Evolutionary conservation across 2,797 vertebrate species (phyloP), one percentile per base, ranked within the genome.

Genomic region (Halcyon leucocephala): DNA sequence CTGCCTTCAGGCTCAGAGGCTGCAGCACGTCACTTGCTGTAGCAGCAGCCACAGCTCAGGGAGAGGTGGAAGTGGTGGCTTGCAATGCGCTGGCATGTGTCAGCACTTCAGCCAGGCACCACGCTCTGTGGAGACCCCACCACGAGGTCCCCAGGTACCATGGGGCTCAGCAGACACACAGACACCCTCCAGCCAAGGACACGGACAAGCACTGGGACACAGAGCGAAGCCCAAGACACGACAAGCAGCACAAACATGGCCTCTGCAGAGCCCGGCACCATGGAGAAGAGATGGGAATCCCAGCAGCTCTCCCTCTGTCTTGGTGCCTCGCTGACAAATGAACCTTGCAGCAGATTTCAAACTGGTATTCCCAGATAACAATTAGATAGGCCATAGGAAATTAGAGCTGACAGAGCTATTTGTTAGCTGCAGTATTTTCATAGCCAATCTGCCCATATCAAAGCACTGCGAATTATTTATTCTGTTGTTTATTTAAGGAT

Each of bases 341-440:
- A 97, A 97, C 97, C 97, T 98, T 95, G 97, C 98, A 97, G 98
- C 97, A 97, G 98, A 97, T 98, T 98, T 96, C 97, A 98, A 94
- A 92, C 97, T 97, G 96, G 79, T 96, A 95, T 86, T 98, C 98
- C 97, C 98, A 98, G 98, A 98, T 98, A 98, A 98, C 98, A 97
- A 98, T 98, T 98, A 98, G 98, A 98, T 96, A 97, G 98, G 98
- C 97, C 96, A 97, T 94, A 97, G 98, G 98, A 97, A 98, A 98
- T 98, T 82, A 94, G 80, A 97, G 98, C 97, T 98, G 98, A 98
- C 98, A 99, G 98, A 95, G 89, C 98, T 98, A 98, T 98, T 98
- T 98, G 98, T 99, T 97, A 98, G 97, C 97, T 70, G 93, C 95
- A 86, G 44, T 96, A 97, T 97, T 97, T 97, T 96, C 71, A 78